Evolutionary conservation across 2,888 invertebrate species (phyloP).

Genomic region (Trissoscelio sp.): DNA sequence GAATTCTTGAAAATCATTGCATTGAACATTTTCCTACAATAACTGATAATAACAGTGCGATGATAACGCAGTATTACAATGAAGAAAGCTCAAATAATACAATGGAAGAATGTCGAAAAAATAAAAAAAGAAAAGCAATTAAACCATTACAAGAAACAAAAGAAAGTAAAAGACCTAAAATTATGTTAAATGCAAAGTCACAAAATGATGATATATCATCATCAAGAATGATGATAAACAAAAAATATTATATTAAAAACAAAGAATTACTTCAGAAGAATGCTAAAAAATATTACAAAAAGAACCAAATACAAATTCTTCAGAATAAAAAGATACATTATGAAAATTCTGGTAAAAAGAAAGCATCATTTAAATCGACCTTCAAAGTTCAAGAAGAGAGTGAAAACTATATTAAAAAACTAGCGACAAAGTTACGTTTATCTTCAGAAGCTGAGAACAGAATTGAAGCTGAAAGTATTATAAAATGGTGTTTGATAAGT

Average conservation of each 20-base stretch:
- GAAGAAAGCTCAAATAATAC: no score
- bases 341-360: no score
- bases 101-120: neutral
- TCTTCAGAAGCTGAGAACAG: neutral
- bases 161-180: neutral
- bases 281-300: neutral
- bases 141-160: neutral
- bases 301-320: neutral
- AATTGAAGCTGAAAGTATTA: neutral
- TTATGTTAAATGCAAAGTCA: neutral
- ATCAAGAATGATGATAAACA: neutral
- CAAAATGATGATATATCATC: neutral
- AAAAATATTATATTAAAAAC: neutral
- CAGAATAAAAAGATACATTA: neutral
- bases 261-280: neutral
- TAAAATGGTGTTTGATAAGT: slow-evolving; percentile 1
- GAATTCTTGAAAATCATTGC: neutral
- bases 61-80: neutral
- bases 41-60: neutral
- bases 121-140: neutral
- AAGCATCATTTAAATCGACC: neutral
- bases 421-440: neutral
- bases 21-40: slow-evolving; percentile 16
- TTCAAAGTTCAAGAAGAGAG: neutral
- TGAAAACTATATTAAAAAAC: neutral